Evolutionary conservation across 2,888 invertebrate species (phyloP).

Genomic region (Hirtodrosophila trivittata): DNA sequence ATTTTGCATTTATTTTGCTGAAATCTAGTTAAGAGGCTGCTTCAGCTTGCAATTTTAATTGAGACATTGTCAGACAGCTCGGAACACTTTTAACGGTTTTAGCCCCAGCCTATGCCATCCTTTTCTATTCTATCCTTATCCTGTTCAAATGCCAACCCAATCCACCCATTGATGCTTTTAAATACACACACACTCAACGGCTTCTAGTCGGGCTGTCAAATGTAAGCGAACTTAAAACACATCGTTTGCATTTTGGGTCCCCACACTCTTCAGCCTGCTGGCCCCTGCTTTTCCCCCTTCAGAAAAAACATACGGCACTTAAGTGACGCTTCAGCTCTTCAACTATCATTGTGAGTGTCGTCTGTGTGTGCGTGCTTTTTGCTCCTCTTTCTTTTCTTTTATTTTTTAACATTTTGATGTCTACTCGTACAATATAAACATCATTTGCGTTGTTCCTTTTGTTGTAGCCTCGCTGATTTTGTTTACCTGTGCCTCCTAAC

Average conservation of each 20-base stretch:
- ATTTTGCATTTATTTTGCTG: neutral
- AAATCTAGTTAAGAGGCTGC: slow-evolving; percentile 41
- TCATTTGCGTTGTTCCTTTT: slow-evolving; percentile 77
- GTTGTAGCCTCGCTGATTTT: slow-evolving; percentile 74
- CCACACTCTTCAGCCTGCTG: neutral
- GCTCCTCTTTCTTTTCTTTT: slow-evolving; percentile 44
- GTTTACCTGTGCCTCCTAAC: slow-evolving; percentile 71
- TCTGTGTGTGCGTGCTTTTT: slow-evolving; percentile 58
- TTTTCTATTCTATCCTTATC: slow-evolving; percentile 21
- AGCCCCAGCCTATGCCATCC: neutral
- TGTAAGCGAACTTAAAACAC: slow-evolving; percentile 79
- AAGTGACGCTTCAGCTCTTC: slow-evolving; percentile 76
- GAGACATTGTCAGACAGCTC: slow-evolving; percentile 58
- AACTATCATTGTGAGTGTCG: slow-evolving; percentile 60
- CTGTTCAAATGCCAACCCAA: slow-evolving; percentile 51
- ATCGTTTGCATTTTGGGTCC: slow-evolving; percentile 70
- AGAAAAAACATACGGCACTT: slow-evolving; percentile 57
- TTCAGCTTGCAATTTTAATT: slow-evolving; percentile 63
- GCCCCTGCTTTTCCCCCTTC: slow-evolving; percentile 10
- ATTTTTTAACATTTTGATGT: slow-evolving; percentile 61
- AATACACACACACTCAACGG: slow-evolving; percentile 64
- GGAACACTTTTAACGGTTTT: slow-evolving; percentile 54
- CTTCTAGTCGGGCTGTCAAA: slow-evolving; percentile 70
- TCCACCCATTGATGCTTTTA: slow-evolving; percentile 65
- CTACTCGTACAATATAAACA: slow-evolving; percentile 70